Percentiles rank a stretch among this genome's conserved stretches.
These are phyloP conservation scores for Lagodon rhomboides DNA, from an alignment of 2,797 vertebrate species.

Conservation along the genomic window DNA sequence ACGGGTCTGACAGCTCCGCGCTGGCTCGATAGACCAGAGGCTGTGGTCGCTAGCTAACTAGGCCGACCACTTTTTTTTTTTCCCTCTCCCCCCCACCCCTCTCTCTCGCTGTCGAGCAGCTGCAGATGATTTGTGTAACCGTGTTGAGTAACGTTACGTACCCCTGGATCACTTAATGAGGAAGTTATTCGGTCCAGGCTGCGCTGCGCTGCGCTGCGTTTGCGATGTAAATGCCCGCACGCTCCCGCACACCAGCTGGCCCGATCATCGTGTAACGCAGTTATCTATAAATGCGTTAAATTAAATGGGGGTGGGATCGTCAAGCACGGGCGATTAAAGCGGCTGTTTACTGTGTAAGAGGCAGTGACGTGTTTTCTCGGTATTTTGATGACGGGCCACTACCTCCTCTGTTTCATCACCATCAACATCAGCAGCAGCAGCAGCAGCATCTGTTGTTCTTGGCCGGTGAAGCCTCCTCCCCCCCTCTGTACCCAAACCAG, in stretches of 20 bases:
- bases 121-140: conserved; percentile 78
- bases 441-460: conserved; percentile 70
- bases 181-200: conserved; percentile 56
- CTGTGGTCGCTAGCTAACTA: conserved; percentile 71
- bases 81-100: too few species aligned
- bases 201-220: conserved; percentile 26
- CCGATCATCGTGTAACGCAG: conserved; percentile 1
- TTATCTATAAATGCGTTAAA: conserved; percentile 41
- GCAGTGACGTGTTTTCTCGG: conserved; percentile 71
- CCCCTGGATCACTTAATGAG: conserved; percentile 59
- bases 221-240: conserved; percentile 42
- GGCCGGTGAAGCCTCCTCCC: conserved; percentile 17
- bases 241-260: conserved; percentile 34
- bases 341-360: conserved; percentile 46
- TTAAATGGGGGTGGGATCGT: conserved; percentile 5
- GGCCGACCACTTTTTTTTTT: conserved; percentile 68
- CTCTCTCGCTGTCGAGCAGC: conserved; percentile 50
- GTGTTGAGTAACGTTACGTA: conserved; percentile 68
- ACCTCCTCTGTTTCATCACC: conserved; percentile 58
- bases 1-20: conserved; percentile 72
- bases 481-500: conserved; percentile 44
- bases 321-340: neutral
- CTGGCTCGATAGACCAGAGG: conserved; percentile 55
- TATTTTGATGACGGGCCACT: conserved; percentile 69
- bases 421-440: conserved; percentile 28